Conservation (phyloP, 53 echinoderm and acorn worm genomes). For the Apostichopus leukothele region DNA sequence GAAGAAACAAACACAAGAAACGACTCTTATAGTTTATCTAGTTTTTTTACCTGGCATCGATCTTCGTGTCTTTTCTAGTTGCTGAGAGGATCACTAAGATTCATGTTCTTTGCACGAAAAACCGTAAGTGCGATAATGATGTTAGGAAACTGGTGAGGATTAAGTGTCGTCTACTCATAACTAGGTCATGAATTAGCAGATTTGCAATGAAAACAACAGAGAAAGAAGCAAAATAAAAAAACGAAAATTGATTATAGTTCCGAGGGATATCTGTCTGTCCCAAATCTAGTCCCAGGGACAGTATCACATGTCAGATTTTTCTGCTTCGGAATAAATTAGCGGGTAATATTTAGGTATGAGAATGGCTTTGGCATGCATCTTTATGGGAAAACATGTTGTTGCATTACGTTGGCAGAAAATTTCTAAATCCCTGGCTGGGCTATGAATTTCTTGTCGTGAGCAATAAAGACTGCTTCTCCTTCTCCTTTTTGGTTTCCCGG, state of each 20-base stretch:
- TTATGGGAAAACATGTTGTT: not conserved
- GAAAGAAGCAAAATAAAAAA: not conserved
- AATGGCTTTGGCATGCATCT: not conserved
- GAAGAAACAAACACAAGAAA: no score
- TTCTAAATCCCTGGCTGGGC: no score
- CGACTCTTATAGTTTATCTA: no score
- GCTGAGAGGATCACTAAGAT: no score
- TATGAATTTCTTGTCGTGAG: no score
- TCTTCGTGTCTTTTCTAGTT: no score
- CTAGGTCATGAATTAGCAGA: not conserved
- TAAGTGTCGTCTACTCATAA: not conserved
- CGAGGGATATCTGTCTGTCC: not conserved
- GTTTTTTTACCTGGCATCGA: no score
- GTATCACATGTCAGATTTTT: not conserved
- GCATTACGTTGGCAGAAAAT: not conserved
- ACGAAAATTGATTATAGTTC: not conserved
- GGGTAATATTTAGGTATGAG: not conserved
- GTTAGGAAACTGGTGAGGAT: not conserved
- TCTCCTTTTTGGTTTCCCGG: no score
- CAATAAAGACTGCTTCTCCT: no score
- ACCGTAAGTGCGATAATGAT: not conserved
- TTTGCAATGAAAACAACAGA: not conserved
- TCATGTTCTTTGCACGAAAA: no score
- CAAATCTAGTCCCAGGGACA: not conserved
- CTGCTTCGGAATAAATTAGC: not conserved